phyloP scores from a whole-genome alignment of 1,140 invertebrate species.

The Sarcophaga bullata region DNA sequence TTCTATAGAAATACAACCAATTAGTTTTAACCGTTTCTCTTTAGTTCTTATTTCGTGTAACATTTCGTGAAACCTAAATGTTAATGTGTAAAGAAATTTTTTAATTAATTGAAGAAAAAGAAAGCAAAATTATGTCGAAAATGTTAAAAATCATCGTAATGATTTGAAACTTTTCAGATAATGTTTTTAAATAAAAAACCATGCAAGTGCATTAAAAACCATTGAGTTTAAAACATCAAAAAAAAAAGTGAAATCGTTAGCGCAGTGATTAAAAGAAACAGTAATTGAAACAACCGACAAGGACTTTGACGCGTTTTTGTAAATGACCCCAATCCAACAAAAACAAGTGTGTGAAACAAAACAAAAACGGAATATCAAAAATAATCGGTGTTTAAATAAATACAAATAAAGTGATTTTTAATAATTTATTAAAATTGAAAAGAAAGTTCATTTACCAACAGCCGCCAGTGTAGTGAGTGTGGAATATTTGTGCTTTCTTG shows the following conservation, averaged over 20 bases:
- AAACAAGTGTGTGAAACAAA: conserved; percentile 9
- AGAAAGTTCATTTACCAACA: conserved; percentile 55
- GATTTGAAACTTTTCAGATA: conserved; percentile 29
- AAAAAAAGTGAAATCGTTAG: neutral
- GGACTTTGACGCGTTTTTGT: conserved; percentile 19
- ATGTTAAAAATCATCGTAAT: conserved; percentile 14
- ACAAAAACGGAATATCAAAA: neutral
- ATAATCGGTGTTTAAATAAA: neutral
- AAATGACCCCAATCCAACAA: conserved; percentile 30
- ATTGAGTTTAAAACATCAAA: neutral
- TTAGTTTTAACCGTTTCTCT: conserved; percentile 1
- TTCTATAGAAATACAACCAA: neutral
- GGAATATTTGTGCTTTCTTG: conserved; percentile 46
- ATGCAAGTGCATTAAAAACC: neutral
- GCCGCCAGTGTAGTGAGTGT: conserved; percentile 57
- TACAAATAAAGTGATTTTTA: neutral
- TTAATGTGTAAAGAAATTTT: conserved; percentile 16
- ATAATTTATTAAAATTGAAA: conserved; percentile 45
- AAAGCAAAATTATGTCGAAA: neutral
- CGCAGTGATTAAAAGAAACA: neutral
- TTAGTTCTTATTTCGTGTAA: conserved; percentile 33
- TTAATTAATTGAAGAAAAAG: conserved; percentile 20
- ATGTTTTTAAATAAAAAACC: neutral
- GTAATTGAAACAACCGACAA: neutral
- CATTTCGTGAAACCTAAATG: conserved; percentile 27